Base-by-base conservation (phyloP, 2,888 invertebrate species). In the Amiota minor region DNA sequence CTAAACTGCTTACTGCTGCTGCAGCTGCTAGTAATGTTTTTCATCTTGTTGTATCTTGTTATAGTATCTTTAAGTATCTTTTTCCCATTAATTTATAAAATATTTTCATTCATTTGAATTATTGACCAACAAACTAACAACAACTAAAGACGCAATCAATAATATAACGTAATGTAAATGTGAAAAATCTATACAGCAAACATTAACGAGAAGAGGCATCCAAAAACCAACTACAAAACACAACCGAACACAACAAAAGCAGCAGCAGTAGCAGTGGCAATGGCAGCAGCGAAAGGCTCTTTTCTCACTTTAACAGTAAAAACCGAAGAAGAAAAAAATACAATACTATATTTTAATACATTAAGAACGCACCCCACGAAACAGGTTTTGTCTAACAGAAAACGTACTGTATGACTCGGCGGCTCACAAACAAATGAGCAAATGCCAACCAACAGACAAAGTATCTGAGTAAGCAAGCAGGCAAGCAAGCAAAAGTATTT, bases 1-100 rank as follows among this genome's bases (percentile, higher is more conserved):
- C 55, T 56, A 18, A 9, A 20, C 11, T 18, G 59, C 10, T 74
- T 78, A 70, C 70, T 55, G 16, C 56, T 78, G 65, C 69, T 62
- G 72, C 64, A 70, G 72, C 72, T 71, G 46, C 23, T 20, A 55
- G 18, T 53, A n/a, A 35, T 10, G 35, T 50, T 74, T 35, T 69
- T n/a, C 20, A 12, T 55, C 45, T 9, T 74, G 59, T 64, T 69
- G 74, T 16, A 59, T 12, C 49, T 67, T 67, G 35, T 20, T 59
- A n/a, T 59, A 18, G 16, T 16, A 56, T 3, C n/a, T 70, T 18
- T 72, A 65, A 61, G 45, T 45, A n/a, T 45, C 69, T 35, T 46
- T 71, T 73, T 59, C 59, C 20, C 11, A 11, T 59, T 14, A 72
- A 59, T 74, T 76, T 64, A 72, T 10, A 50, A 46, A 70, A 70